These are phyloP conservation scores for Archips crataeganus DNA, from an alignment of 2,888 invertebrate species.

Conservation along the genomic window DNA sequence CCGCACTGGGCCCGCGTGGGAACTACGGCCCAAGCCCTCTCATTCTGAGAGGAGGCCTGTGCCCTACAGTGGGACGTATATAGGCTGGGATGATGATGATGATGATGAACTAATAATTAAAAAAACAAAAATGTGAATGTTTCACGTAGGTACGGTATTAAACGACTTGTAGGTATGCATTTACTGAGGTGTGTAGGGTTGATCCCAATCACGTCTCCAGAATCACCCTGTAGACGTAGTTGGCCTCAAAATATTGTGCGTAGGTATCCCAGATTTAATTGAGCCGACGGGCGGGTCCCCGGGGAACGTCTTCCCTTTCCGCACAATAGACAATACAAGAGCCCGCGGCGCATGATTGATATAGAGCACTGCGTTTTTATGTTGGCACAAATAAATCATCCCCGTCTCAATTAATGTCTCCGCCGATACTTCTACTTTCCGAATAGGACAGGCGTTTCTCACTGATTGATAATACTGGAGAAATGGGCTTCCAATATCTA, in stretches of 20 bases:
- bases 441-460: conserved; percentile 54
- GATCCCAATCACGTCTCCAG: no score
- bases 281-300: conserved; percentile 15
- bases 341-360: conserved; percentile 56
- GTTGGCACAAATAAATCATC: conserved; percentile 61
- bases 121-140: not conserved
- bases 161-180: no score
- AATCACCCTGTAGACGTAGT: not conserved
- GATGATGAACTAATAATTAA: no score
- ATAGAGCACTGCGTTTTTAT: conserved; percentile 55
- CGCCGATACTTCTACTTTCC: conserved; percentile 48
- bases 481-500: conserved; percentile 42
- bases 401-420: conserved; percentile 61
- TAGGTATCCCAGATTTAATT: conserved; percentile 37
- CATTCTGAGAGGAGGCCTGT: no score
- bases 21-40: no score
- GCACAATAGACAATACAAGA: conserved; percentile 51
- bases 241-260: conserved; percentile 7
- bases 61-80: no score
- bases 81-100: no score
- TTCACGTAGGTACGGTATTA: no score
- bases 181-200: no score
- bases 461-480: conserved; percentile 55
- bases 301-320: conserved; percentile 23
- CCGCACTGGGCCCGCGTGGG: no score